Evolutionary conservation across 1,140 invertebrate genomes (phyloP), one percentile per base, ranked within the genome.

Genomic region (Drosophila murphyi): DNA sequence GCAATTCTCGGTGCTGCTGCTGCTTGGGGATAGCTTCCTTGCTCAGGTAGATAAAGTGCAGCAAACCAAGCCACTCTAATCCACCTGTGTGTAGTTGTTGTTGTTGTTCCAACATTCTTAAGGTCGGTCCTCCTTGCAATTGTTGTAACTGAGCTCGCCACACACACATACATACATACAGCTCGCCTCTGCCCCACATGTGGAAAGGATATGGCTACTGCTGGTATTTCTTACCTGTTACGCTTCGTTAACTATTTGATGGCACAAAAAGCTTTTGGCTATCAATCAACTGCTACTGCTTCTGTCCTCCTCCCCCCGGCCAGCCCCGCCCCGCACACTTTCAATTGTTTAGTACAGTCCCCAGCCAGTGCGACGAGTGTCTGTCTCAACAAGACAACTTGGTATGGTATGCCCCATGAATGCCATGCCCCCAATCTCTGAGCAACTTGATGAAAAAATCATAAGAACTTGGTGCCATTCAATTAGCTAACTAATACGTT

Each of bases 221-320:
- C 20, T 43, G 10, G 68, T 55, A 65, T 82, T 65, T 63, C 41
- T 68, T 70, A 86, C 82, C 82, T 86, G 82, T 86, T 86, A 87
- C 82, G 75, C 82, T 86, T 86, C 82, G 82, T 86, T 86, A 86
- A 81, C 82, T 86, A 85, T 86, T 76, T 76, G 75, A 69, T 78
- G 65, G 75, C 70, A 86, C 79, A 87, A 88, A 79, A 78, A 82
- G 82, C 82, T 82, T 87, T 88, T 79, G 83, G 82, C 82, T 73
- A 87, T 87, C 82, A 87, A 87, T 87, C 82, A 86, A 86, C 69
- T 82, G 82, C 68, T 43, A 43, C 39, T 20, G 20, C 20, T 20
- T 20, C 20, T 20, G 20, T 57, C 81, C 61, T 48, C 77, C 63
- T 74, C 31, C 39, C 10, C 35, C 12, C 8, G 10, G 12, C 43